Evolutionary conservation across 1,140 invertebrate species (phyloP).

Genomic region (Leptonema lineaticorne): DNA sequence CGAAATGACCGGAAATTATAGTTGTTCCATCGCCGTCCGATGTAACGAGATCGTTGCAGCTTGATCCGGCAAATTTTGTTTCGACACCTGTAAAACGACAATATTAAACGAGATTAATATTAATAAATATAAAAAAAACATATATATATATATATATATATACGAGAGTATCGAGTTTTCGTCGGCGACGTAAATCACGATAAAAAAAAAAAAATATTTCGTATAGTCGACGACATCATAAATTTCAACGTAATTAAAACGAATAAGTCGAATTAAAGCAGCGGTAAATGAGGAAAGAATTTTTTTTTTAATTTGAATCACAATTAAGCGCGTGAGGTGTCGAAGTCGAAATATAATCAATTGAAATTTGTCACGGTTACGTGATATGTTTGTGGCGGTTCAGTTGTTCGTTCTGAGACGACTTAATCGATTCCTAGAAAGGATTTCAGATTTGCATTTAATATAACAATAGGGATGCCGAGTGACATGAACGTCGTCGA

Average conservation of each 20-base stretch:
- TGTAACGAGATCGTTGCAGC: slow-evolving; percentile 93
- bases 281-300: too few relatives aligned
- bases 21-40: slow-evolving; percentile 80
- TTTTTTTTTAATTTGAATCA: too few relatives aligned
- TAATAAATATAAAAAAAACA: too few relatives aligned
- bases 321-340: too few relatives aligned
- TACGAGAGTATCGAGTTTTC: too few relatives aligned
- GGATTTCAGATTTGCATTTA: slow-evolving; percentile 10
- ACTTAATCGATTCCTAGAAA: slow-evolving; percentile 18
- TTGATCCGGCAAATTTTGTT: slow-evolving; percentile 96
- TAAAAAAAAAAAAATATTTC: too few relatives aligned
- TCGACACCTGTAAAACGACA: slow-evolving; percentile 84
- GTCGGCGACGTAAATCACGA: too few relatives aligned
- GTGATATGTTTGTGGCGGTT: slow-evolving; percentile 14
- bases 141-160: too few relatives aligned
- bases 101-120: too few relatives aligned
- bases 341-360: slow-evolving; percentile 12
- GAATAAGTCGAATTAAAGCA: too few relatives aligned
- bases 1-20: slow-evolving; percentile 96
- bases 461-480: not conserved
- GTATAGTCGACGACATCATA: too few relatives aligned
- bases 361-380: slow-evolving; percentile 21
- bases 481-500: not conserved
- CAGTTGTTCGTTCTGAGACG: not conserved
- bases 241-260: too few relatives aligned